phyloP scores from a whole-genome alignment of 2,888 invertebrate species.

The Leucoptera coffeella region DNA sequence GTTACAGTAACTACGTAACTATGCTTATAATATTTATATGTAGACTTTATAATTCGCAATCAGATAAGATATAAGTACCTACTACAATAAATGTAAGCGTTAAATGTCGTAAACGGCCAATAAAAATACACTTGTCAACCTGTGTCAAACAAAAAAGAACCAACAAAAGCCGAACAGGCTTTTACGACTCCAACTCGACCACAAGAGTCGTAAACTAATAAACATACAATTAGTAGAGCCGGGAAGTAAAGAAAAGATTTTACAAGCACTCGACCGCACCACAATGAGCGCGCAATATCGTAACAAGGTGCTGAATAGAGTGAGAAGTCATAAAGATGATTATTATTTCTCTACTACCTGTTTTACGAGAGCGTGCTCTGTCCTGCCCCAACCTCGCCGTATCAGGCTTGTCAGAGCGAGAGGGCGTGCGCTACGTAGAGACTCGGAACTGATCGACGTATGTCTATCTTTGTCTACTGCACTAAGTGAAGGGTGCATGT shows the following conservation, averaged over 20 bases:
- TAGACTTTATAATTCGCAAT: too few species aligned
- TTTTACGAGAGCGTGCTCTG: constrained; percentile 39
- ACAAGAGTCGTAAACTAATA: constrained; percentile 50
- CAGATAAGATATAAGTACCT: too few species aligned
- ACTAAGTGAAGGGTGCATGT: constrained; percentile 45
- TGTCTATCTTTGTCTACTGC: constrained; percentile 29
- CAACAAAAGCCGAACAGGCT: constrained; percentile 32
- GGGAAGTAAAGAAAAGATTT: constrained; percentile 52
- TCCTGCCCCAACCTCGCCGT: constrained; percentile 20
- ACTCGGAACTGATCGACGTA: constrained; percentile 17
- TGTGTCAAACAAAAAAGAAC: constrained; percentile 15
- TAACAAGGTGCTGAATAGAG: constrained; percentile 56
- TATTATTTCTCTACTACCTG: constrained; percentile 57
- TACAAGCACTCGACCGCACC: constrained; percentile 47
- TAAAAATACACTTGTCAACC: too few species aligned
- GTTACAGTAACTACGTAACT: too few species aligned
- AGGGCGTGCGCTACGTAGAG: constrained; percentile 21
- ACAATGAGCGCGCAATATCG: constrained; percentile 53
- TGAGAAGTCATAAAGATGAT: constrained; percentile 57
- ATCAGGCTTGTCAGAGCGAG: constrained; percentile 18
- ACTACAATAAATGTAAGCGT: too few species aligned
- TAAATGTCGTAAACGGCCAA: too few species aligned
- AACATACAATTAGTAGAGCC: constrained; percentile 52
- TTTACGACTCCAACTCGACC: constrained; percentile 39
- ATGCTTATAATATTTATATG: too few species aligned